Base-by-base conservation (phyloP, 2,888 invertebrate species). In the Melieria omissa region DNA sequence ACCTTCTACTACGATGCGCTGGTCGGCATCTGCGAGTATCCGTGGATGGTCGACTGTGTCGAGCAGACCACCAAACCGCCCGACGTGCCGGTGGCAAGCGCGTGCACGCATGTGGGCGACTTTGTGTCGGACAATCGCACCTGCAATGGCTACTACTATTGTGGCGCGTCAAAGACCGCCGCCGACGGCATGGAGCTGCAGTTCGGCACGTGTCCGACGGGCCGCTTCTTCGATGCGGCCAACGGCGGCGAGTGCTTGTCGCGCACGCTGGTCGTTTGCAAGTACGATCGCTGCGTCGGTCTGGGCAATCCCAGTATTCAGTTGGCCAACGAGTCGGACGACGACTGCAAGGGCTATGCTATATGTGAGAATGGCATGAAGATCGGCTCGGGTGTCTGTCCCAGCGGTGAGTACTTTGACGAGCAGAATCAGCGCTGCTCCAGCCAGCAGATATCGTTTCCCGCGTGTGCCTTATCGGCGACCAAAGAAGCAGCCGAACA, bases 61-160 rank as follows among this genome's bases (percentile, higher is more conserved):
- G 71, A 79, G 29, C n/a, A 68, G 0, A 14, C 67, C 1, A 78
- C 73, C 0, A 66, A 52, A 14, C 6, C 58, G 4, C 81, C 77
- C 0, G 49, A 72, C 5, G n/a, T 71, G 16, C 78, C 80, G 0
- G 78, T 74, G 0, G 47, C 58, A 5, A 79, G 78, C 0, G 66
- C 76, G 4, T 84, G 86, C 16, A 61, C 76, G 4, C 2, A 70
- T 0, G 72, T 77, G 0, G 83, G 79, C 6, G 75, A 70, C 10
- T 84, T 84, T 47, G 71, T 84, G 0, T 76, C 85, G 4, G 86
- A 84, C 62, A 74, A 78, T 42, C 42, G 45, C 0, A 78, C 78
- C 14, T 84, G 84, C 62, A 79, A 84, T 16, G 84, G 84, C 12
- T 86, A 84, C 60, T 85, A 80, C 55, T 84, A 81, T 10, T 84